Base-by-base conservation (phyloP, 2,888 invertebrate species). In the Apodemia hepburni region DNA sequence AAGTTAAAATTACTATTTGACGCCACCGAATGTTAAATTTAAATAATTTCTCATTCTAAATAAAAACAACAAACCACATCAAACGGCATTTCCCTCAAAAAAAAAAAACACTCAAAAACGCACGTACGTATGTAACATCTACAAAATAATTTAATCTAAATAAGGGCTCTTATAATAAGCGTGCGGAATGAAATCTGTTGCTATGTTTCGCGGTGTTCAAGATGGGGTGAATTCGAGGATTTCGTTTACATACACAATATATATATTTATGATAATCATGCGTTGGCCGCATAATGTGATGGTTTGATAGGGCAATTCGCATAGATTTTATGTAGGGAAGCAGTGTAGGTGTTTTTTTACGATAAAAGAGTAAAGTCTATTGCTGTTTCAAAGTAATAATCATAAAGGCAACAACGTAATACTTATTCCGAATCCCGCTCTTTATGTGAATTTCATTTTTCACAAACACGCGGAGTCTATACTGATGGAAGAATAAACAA, bases 251-350 rank as follows among this genome's bases (percentile, higher is more conserved):
- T 51, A 17, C 49, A 18, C 49, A 51, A 51, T 51, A 51, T 22
- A 12, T 79, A 79, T 79, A 74, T 82, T 86, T 87, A 89, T 90
- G 89, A 84, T 88, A 90, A 89, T 89, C 77, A 75, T 70, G 75
- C 78, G 77, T 75, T 71, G 75, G 81, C 73, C 81, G 88, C 87
- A 89, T 89, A 89, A 89, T 89, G 87, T 75, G 78, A 89, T 86
- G 83, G 80, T 75, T 75, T 73, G 72, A 70, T 71, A 78, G 69
- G 76, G 81, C 65, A 75, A 76, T 80, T 79, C 75, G 72, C 71
- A 72, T 71, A 79, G 79, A 81, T 78, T 85, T 83, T 83, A 42
- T 79, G 76, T 74, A 77, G 71, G 79, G 83, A 84, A 81, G 79
- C 76, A 77, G 75, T 74, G 77, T 75, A 74, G 73, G 76, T 72